Base-by-base conservation (phyloP, 1,140 invertebrate species). In the Rhizoglyphus robini region DNA sequence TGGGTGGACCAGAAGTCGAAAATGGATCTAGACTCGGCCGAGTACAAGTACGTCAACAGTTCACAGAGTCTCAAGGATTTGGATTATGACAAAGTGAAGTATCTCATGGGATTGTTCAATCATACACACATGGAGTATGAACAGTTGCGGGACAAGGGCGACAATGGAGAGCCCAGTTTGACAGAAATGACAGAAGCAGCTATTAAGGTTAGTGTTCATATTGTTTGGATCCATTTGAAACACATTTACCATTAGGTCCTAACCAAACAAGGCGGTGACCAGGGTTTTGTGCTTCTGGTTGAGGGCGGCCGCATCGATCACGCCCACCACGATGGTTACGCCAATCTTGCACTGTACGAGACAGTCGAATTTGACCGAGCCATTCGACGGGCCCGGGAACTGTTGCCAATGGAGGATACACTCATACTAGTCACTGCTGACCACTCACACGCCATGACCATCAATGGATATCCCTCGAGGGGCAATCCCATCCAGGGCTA, bases 111-210 rank as follows among this genome's bases (percentile, higher is more conserved):
- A 48, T 65, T 79, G 18, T 79, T 79, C 66, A 71, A 73, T 20
- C 66, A 71, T 31, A 69, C 69, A 27, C 74, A 78, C 60, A 74
- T 80, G 75, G 59, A 71, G 5, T 79, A 74, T 66, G 76, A 78
- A 57, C 13, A 72, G 4, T 73, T 76, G 20, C 61, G 75, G 66
- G 57, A 68, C 41, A 2, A 51, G 57, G 25, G 41, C 36, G 27
- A 31, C 11, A 46, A 68, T 0, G 87, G 86, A 38, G 77, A 82
- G 65, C 82, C 83, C 5, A 79, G 86, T 1, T 74, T 97, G 3
- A 80, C 82, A 11, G 83, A 93, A 58, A 96, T 97, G 93, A 90
- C 88, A 0, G 76, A 81, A 65, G 84, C 85, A 15, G 90, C 93
- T 0, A 81, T 97, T 2, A 82, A 87, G 74, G 81, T n/a, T n/a